A percentile compares a stretch with the other conserved stretches of the same genome.
Evolutionary conservation across 2,888 invertebrate genomes (phyloP).

Genomic region (Teleiodes luculella): DNA sequence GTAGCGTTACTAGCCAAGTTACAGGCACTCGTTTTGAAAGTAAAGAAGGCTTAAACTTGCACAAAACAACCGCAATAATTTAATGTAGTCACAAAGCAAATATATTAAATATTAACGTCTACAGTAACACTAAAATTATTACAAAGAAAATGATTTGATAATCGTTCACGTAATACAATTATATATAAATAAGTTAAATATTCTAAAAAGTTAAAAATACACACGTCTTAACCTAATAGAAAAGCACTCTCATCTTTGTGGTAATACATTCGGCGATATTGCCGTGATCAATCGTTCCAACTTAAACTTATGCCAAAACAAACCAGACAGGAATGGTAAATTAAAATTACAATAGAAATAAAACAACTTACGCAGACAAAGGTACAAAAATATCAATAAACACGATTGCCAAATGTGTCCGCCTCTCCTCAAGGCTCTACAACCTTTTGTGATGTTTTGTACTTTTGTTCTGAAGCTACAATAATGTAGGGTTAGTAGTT

Average conservation of each 20-base stretch:
- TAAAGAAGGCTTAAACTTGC: slow-evolving; percentile 68
- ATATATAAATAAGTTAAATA: slow-evolving; percentile 77
- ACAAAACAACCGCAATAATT: slow-evolving; percentile 70
- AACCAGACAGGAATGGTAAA: slow-evolving; percentile 66
- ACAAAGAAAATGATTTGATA: slow-evolving; percentile 75
- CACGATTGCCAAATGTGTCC: slow-evolving; percentile 47
- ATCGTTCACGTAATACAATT: slow-evolving; percentile 73
- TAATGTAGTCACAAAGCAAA: slow-evolving; percentile 71
- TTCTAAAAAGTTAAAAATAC: slow-evolving; percentile 78
- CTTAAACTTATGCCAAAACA: slow-evolving; percentile 57
- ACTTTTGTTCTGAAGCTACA: slow-evolving; percentile 68
- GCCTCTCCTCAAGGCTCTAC: slow-evolving; percentile 27
- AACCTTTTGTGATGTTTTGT: slow-evolving; percentile 57
- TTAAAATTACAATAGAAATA: slow-evolving; percentile 46
- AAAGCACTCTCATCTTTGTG: slow-evolving; percentile 70
- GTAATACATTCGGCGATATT: slow-evolving; percentile 41
- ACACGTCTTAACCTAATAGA: slow-evolving; percentile 76
- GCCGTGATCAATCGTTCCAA: slow-evolving; percentile 38
- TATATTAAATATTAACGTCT: slow-evolving; percentile 76
- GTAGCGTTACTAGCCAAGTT: slow-evolving; percentile 40
- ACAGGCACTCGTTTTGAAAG: slow-evolving; percentile 69
- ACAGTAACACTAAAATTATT: slow-evolving; percentile 74
- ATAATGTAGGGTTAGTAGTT: slow-evolving; percentile 71
- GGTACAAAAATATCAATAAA: slow-evolving; percentile 70
- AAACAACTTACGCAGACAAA: slow-evolving; percentile 69